Base-by-base conservation (phyloP, 1,140 invertebrate genomes). In the Zophobas atratus region DNA sequence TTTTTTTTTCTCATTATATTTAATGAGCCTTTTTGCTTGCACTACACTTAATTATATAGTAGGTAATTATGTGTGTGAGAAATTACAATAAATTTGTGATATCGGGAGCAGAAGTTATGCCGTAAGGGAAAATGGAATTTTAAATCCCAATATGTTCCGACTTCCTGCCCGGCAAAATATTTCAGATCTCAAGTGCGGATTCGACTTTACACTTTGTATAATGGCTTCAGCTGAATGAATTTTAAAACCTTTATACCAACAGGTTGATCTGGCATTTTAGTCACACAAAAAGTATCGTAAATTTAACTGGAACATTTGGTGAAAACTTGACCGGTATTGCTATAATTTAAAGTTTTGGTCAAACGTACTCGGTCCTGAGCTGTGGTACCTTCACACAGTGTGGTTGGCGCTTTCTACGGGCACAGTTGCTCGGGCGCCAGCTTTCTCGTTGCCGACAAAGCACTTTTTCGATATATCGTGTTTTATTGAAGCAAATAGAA, bases 11-110 rank as follows among this genome's bases (percentile, higher is more conserved):
- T 53, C 49, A 53, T 53, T 53, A 53, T 20, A 53, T 53, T 8
- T 8, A 53, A 53, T 20, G 49, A 6, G 20, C 20, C n/a, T 34
- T 56, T 56, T 56, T 56, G 32, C 32, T 35, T 60, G 56, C 38
- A 35, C 8, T 39, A n/a, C 3, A 60, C 3, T 60, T 60, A 60
- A 60, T 60, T 60, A 38, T 38, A 60, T 6, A 2, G 49, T 2
- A 53, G 2, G 6, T 53, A 53, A 53, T 53, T 8, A 53, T 32
- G 49, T 60, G 56, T 60, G 56, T 60, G 56, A 60, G 1, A 60
- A 60, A 60, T 6, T 6, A 36, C 56, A 60, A 60, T 60, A 60
- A 60, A 60, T 60, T 38, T 60, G 5, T 60, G 32, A 60, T 60
- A 60, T 60, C 56, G 35, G 56, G 5, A n/a, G 36, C 5, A 6